Evolutionary conservation across 2,113 vertebrate species (phyloP).

Genomic region (Cathartes aura): DNA sequence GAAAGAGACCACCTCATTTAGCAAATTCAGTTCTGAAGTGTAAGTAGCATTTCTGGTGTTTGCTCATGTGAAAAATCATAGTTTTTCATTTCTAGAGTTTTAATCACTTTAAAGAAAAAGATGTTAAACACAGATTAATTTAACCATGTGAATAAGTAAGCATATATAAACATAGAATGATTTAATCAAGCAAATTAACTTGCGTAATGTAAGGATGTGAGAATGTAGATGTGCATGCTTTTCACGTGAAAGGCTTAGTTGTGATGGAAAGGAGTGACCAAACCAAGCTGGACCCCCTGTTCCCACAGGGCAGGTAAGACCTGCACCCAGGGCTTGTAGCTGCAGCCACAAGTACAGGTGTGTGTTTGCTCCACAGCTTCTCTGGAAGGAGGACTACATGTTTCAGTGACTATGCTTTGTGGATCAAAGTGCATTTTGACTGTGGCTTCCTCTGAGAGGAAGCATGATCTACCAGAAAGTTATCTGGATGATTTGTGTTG

Average conservation of each 20-base stretch:
- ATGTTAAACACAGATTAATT: not conserved
- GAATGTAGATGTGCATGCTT: not conserved
- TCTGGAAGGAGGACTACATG: not conserved
- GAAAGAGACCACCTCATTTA: not conserved
- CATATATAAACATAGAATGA: not conserved
- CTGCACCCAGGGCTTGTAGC: not conserved
- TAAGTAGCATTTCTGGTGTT: not conserved
- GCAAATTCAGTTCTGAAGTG: not conserved
- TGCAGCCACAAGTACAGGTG: not conserved
- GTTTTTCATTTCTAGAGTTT: not conserved
- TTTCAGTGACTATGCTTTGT: not conserved
- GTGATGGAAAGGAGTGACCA: not conserved
- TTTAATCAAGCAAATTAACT: not conserved
- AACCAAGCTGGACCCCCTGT: not conserved
- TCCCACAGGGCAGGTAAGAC: not conserved
- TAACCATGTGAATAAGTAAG: not conserved
- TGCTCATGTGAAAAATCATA: not conserved
- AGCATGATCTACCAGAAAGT: slow-evolving; percentile 47
- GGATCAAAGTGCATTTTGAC: slow-evolving; percentile 13
- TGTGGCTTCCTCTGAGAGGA: slow-evolving; percentile 50
- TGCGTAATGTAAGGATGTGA: not conserved
- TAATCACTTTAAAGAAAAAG: not conserved
- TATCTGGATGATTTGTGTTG: slow-evolving; percentile 49
- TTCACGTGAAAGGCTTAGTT: not conserved
- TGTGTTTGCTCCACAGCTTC: not conserved